Evolutionary conservation across 1,140 invertebrate species (phyloP).

Genomic region (Platorchestia sp.): DNA sequence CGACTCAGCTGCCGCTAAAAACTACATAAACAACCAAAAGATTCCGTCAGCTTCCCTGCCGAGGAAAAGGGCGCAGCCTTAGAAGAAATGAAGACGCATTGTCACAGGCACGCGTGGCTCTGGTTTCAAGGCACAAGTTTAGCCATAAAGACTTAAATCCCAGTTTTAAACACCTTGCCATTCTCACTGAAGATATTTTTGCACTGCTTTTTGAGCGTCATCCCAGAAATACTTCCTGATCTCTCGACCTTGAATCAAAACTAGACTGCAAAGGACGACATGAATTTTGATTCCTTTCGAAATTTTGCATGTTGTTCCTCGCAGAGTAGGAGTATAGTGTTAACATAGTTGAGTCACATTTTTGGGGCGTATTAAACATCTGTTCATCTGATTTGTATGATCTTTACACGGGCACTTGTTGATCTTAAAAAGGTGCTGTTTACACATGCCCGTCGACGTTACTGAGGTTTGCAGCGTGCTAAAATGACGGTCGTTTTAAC

Average conservation of each 20-base stretch:
- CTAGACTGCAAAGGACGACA: neutral
- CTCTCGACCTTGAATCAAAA: neutral
- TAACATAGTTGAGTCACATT: neutral
- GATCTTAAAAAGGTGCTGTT: too few species aligned
- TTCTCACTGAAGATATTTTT: neutral
- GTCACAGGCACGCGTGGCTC: neutral
- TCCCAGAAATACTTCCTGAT: neutral
- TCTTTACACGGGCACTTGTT: too few species aligned
- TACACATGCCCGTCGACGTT: too few species aligned
- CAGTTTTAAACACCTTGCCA: neutral
- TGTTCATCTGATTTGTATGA: too few species aligned
- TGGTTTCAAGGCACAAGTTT: neutral
- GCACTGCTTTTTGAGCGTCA: neutral
- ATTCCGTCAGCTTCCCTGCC: slow-evolving; percentile 6
- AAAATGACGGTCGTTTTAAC: too few species aligned
- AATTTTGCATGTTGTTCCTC: neutral
- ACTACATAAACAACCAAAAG: slow-evolving; percentile 29
- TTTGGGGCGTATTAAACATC: neutral
- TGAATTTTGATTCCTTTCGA: neutral
- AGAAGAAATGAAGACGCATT: neutral
- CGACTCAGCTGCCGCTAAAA: neutral
- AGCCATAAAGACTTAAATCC: neutral
- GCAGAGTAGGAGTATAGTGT: neutral
- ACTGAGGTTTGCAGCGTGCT: too few species aligned
- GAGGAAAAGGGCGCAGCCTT: neutral